Evolutionary conservation across 2,888 invertebrate genomes (phyloP).

Genomic region (Tetragnatha montana): DNA sequence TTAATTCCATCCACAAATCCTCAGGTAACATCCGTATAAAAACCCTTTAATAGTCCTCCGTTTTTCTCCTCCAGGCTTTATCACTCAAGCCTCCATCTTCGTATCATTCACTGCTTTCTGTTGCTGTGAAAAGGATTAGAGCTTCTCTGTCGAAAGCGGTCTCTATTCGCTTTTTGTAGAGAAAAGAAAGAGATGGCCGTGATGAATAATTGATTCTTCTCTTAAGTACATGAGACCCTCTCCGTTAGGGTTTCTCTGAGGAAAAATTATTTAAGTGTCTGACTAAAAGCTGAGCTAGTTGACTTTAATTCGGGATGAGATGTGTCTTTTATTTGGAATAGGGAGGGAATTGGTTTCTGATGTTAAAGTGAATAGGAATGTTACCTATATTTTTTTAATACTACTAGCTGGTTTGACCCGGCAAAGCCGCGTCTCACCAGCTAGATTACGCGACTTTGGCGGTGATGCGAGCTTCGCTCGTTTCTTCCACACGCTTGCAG

Average conservation of each 20-base stretch:
- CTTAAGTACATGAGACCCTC: conserved; percentile 8
- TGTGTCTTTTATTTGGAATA: not conserved
- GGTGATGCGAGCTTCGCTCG: too few species aligned
- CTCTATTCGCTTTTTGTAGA: conserved; percentile 9
- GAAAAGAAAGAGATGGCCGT: not conserved
- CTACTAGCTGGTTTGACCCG: too few species aligned
- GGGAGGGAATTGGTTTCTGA: not conserved
- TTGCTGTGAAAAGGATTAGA: conserved; percentile 20
- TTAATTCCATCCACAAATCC: too few species aligned
- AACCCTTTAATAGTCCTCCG: too few species aligned
- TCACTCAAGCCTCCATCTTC: not conserved
- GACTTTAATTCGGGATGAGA: not conserved
- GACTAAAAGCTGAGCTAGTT: conserved; percentile 26
- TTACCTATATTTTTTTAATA: too few species aligned
- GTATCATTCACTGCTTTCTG: not conserved
- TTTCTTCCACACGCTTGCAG: too few species aligned
- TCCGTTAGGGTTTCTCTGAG: not conserved
- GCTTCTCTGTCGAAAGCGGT: not conserved
- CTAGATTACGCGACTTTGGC: too few species aligned
- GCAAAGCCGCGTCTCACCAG: too few species aligned
- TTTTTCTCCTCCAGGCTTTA: too few species aligned
- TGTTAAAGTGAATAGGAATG: not conserved
- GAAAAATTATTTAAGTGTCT: conserved; percentile 29
- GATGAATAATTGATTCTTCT: conserved; percentile 38
- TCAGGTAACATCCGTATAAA: too few species aligned